Evolutionary conservation across 64 coral and sea anemone species (phyloP).

Genomic region (Astreopora myriophthalma): DNA sequence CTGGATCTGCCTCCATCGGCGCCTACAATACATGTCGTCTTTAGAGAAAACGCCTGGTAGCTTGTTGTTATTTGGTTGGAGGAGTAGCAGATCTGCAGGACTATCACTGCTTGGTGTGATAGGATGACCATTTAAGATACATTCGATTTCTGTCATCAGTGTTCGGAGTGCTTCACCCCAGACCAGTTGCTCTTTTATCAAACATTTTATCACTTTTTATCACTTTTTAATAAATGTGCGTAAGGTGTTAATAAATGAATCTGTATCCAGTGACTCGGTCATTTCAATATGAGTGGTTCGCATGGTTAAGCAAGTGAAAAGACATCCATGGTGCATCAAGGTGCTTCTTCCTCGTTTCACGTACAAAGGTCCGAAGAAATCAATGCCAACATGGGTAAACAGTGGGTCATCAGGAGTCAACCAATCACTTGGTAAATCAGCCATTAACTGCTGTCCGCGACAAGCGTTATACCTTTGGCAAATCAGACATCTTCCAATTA

Average conservation of each 20-base stretch:
- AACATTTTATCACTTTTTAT: neutral
- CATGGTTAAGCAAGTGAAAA: slow-evolving; percentile 16
- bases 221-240: neutral
- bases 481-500: neutral
- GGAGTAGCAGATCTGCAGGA: slow-evolving; percentile 13
- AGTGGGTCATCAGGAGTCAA: neutral
- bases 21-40: neutral
- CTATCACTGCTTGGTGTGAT: neutral
- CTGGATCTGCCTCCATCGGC: slow-evolving; percentile 7
- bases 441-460: neutral
- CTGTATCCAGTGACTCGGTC: neutral
- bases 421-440: neutral
- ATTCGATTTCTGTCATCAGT: slow-evolving; percentile 7
- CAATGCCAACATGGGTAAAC: neutral
- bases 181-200: slow-evolving; percentile 11
- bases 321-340: slow-evolving; percentile 3
- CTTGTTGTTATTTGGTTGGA: neutral
- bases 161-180: slow-evolving; percentile 11
- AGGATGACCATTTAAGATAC: slow-evolving; percentile 44
- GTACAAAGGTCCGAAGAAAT: neutral
- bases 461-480: neutral
- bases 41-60: neutral
- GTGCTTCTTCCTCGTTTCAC: neutral
- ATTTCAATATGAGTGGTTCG: neutral
- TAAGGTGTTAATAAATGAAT: neutral